Percentiles rank a stretch among this genome's conserved stretches.
phyloP scores from a whole-genome alignment of 2,888 invertebrate species.

The Rhyacophila evoluta region DNA sequence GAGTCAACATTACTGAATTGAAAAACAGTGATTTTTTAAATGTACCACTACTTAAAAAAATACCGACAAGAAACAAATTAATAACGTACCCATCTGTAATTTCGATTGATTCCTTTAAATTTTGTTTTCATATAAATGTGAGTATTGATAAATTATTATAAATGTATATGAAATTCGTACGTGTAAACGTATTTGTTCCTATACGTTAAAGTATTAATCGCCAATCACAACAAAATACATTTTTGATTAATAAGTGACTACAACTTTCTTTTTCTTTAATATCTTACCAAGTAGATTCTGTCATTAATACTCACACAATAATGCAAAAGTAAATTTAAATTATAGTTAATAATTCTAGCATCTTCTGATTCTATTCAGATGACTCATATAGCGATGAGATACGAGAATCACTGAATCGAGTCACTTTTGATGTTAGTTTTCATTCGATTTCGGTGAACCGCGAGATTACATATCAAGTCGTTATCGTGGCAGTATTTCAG shows the following conservation, averaged over 20 bases:
- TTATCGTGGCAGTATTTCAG: background rate
- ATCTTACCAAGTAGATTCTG: background rate
- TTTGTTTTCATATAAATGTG: no score
- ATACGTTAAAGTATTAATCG: background rate
- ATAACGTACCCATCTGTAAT: no score
- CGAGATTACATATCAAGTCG: background rate
- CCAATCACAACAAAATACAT: background rate
- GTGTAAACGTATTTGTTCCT: no score
- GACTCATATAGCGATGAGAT: background rate
- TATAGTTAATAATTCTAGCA: background rate
- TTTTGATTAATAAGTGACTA: background rate
- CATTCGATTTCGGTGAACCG: conserved; percentile 4
- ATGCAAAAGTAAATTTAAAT: background rate
- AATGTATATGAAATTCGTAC: no score
- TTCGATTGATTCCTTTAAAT: no score
- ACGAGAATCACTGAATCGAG: background rate
- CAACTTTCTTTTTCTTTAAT: background rate
- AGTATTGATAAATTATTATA: no score
- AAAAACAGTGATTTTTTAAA: no score
- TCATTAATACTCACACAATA: background rate
- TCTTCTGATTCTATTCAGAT: background rate
- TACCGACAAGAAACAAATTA: no score
- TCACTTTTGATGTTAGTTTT: background rate
- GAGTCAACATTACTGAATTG: no score
- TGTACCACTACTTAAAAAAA: no score